These are phyloP conservation scores for Eulimnadia texana DNA, from an alignment of 1,140 invertebrate genomes.

Conservation along the genomic window DNA sequence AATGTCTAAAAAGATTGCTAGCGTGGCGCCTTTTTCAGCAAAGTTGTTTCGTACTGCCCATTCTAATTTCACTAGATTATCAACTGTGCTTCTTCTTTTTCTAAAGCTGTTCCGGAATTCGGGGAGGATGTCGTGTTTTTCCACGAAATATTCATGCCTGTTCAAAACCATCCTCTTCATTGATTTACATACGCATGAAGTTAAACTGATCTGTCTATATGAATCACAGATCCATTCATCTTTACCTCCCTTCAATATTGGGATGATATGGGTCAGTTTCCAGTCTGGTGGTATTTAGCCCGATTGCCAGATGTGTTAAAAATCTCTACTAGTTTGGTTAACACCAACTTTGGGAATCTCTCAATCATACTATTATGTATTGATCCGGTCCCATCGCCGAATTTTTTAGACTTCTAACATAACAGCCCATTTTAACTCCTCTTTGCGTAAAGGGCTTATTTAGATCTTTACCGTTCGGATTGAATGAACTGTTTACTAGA, in stretches of 20 bases:
- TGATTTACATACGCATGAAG: neutral
- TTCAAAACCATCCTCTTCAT: neutral
- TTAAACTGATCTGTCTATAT: neutral
- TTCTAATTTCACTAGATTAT: neutral
- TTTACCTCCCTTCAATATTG: neutral
- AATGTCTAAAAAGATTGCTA: neutral
- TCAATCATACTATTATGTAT: neutral
- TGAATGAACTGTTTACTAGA: neutral
- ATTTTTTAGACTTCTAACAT: neutral
- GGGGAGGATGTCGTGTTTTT: neutral
- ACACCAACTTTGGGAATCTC: neutral
- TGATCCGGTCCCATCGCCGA: neutral
- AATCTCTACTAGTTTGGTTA: neutral
- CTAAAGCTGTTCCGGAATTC: neutral
- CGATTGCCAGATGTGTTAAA: neutral
- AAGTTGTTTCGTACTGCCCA: neutral
- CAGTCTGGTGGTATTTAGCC: neutral
- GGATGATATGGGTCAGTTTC: neutral
- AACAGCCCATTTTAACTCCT: neutral
- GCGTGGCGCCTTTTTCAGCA: neutral
- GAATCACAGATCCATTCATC: neutral
- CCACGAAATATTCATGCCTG: neutral
- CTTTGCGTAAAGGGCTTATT: neutral
- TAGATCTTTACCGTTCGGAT: neutral
- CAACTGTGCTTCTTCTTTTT: neutral